Evolutionary conservation across 1,140 invertebrate genomes (phyloP).

Genomic region (Leptoteleia sp.): DNA sequence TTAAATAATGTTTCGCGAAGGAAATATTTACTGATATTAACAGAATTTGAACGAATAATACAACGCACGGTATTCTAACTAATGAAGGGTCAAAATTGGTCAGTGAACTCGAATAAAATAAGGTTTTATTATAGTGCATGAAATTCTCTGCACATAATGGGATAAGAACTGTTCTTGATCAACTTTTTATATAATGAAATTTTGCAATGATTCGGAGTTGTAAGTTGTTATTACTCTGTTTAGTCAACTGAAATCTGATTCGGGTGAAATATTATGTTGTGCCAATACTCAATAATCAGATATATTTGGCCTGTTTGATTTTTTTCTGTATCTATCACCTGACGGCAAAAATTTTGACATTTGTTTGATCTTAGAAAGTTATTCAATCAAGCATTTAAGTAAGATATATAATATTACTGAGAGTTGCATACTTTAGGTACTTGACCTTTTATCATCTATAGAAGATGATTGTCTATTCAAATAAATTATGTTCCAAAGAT

Average conservation of each 20-base stretch:
- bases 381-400: background rate
- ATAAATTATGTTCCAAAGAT: slow-evolving; percentile 28
- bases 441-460: slow-evolving; percentile 34
- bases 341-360: slow-evolving; percentile 3
- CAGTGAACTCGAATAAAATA: background rate
- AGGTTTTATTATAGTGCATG: background rate
- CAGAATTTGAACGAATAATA: background rate
- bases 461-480: slow-evolving; percentile 37
- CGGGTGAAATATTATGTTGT: too few relatives aligned
- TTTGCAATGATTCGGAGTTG: slow-evolving; percentile 14
- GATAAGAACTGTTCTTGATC: background rate
- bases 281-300: too few relatives aligned
- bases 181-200: slow-evolving; percentile 11
- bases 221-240: slow-evolving; percentile 7
- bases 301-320: too few relatives aligned
- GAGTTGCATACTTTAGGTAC: slow-evolving; percentile 4
- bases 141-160: background rate
- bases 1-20: slow-evolving; percentile 16
- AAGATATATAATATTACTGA: slow-evolving; percentile 11
- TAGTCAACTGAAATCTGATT: slow-evolving; percentile 16
- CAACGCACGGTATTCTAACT: background rate
- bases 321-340: background rate
- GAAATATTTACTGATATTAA: background rate
- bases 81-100: slow-evolving; percentile 1
- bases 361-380: background rate